Conservation (phyloP, 2,113 vertebrate species). For the Theristicus caerulescens region DNA sequence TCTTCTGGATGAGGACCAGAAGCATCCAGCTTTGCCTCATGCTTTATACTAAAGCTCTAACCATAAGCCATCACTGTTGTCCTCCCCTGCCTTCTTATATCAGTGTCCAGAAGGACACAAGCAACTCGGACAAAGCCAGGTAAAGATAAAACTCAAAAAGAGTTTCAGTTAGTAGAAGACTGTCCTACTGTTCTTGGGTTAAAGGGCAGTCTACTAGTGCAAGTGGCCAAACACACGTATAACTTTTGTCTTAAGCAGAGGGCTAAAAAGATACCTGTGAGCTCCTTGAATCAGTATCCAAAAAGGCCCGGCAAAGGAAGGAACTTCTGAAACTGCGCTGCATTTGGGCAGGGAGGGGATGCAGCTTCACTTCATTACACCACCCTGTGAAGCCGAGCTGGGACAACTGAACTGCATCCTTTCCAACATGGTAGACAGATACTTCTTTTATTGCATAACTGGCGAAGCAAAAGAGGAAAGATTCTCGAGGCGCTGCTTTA, state of each 20-base stretch:
- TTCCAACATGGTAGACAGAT: background rate
- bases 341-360: background rate
- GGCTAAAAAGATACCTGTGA: background rate
- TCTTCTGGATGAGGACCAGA: background rate
- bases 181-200: background rate
- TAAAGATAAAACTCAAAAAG: background rate
- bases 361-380: background rate
- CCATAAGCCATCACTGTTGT: background rate
- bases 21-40: background rate
- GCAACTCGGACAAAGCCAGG: background rate
- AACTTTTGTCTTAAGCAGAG: background rate
- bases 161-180: background rate
- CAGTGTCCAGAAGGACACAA: background rate
- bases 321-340: background rate
- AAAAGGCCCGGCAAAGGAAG: background rate
- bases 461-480: background rate
- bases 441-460: background rate
- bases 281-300: background rate
- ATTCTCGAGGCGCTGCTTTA: background rate
- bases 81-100: background rate
- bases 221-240: background rate
- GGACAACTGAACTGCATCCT: background rate
- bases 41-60: background rate
- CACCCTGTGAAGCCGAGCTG: background rate
- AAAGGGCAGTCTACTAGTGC: background rate